These are phyloP conservation scores for Sebastiscus albofasciatus DNA, from an alignment of 2,797 vertebrate species.

Conservation along the genomic window DNA sequence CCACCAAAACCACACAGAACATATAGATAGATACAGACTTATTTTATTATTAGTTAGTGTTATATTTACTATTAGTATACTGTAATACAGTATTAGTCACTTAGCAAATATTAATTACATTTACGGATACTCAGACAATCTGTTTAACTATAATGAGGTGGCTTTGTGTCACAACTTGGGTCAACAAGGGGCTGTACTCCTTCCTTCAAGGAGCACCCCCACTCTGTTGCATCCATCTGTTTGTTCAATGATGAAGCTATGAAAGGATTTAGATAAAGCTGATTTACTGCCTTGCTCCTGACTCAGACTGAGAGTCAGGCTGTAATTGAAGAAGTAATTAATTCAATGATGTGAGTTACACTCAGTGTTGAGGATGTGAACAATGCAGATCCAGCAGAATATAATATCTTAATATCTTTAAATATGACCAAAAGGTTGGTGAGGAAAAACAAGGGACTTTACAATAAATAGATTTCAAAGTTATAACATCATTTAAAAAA, in stretches of 20 bases:
- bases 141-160: background rate
- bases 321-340: slow-evolving; percentile 27
- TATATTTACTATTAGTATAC: background rate
- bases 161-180: slow-evolving; percentile 14
- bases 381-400: background rate
- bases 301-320: background rate
- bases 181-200: background rate
- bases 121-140: background rate
- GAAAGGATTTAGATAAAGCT: slow-evolving; percentile 69
- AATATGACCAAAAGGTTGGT: background rate
- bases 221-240: slow-evolving; percentile 50
- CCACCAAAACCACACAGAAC: background rate
- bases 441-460: background rate
- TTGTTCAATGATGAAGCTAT: slow-evolving; percentile 27
- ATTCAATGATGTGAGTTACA: slow-evolving; percentile 8
- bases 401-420: background rate
- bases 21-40: background rate
- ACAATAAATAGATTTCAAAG: background rate
- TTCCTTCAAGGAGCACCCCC: background rate
- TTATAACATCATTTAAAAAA: background rate
- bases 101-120: background rate
- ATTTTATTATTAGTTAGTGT: background rate
- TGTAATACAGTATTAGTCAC: background rate
- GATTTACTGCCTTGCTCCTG: slow-evolving; percentile 55
- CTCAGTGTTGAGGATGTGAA: background rate